Conservation (phyloP, 1,140 invertebrate species). For the Trichomalopsis sarcophagae region DNA sequence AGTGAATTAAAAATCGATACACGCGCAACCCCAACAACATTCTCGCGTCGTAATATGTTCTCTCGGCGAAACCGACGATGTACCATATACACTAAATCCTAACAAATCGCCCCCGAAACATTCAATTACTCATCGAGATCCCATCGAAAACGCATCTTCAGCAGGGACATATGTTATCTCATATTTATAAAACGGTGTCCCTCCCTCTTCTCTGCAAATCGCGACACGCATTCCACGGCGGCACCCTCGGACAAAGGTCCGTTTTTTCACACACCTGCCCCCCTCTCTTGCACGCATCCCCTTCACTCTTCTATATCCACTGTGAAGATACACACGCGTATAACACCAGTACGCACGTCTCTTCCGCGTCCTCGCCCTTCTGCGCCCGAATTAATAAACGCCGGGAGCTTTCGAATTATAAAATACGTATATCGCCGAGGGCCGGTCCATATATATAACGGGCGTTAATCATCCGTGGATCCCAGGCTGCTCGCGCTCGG, state of each 20-base stretch:
- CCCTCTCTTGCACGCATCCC: background rate
- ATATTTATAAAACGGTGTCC: background rate
- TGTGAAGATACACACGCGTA: too few species aligned
- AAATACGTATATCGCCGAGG: constrained; percentile 7
- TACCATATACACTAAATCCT: too few species aligned
- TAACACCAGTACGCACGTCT: background rate
- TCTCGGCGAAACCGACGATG: too few species aligned
- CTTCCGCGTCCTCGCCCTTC: constrained; percentile 44
- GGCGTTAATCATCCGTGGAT: constrained; percentile 60
- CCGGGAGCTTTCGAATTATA: constrained; percentile 37
- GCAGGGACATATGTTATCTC: background rate
- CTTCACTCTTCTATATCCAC: background rate
- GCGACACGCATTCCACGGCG: background rate
- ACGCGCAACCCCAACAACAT: too few species aligned
- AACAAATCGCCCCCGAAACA: background rate
- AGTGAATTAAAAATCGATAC: background rate
- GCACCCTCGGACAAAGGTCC: background rate
- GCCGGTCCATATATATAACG: constrained; percentile 54
- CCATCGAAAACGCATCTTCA: background rate
- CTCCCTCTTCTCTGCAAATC: background rate
- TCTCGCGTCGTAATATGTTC: too few species aligned
- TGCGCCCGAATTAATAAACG: constrained; percentile 42
- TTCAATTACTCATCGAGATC: background rate
- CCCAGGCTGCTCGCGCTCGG: background rate
- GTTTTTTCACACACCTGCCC: background rate